Conservation (phyloP, 53 echinoderm and acorn worm species). For the Arbacia lixula region DNA sequence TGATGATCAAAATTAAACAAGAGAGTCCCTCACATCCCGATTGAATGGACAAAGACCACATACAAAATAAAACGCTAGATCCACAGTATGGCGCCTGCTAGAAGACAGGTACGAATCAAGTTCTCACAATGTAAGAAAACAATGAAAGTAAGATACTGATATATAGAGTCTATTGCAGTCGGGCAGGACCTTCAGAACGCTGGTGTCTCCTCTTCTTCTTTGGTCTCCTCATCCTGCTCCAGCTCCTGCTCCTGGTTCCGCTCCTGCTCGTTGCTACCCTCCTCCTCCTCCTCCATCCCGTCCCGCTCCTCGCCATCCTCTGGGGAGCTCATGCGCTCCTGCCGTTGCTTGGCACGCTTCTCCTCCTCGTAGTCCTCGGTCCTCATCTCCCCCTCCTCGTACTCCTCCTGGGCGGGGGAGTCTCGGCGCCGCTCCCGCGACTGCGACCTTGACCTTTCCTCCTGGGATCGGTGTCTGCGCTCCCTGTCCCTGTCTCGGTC, state of each 20-base stretch:
- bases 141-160: no score
- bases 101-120: no score
- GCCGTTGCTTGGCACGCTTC: conserved; percentile 3
- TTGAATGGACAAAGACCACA: no score
- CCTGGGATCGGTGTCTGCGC: conserved; percentile 25
- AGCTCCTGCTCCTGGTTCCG: neutral
- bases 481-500: conserved; percentile 13
- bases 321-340: conserved; percentile 34
- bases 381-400: conserved; percentile 48
- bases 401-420: neutral
- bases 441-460: conserved; percentile 4
- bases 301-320: conserved; percentile 29
- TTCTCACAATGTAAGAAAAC: no score
- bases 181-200: no score
- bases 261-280: neutral
- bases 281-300: conserved; percentile 19
- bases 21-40: no score
- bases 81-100: no score
- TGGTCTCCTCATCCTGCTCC: neutral
- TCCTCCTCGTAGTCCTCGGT: conserved; percentile 18
- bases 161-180: no score
- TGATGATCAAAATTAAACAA: no score
- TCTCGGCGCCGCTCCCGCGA: conserved; percentile 25
- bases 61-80: no score
- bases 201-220: conserved; percentile 11